A percentile compares a stretch with the other conserved stretches of the same genome.
Conservation (phyloP, 2,888 invertebrate genomes). For the Cataglyphis livida region DNA sequence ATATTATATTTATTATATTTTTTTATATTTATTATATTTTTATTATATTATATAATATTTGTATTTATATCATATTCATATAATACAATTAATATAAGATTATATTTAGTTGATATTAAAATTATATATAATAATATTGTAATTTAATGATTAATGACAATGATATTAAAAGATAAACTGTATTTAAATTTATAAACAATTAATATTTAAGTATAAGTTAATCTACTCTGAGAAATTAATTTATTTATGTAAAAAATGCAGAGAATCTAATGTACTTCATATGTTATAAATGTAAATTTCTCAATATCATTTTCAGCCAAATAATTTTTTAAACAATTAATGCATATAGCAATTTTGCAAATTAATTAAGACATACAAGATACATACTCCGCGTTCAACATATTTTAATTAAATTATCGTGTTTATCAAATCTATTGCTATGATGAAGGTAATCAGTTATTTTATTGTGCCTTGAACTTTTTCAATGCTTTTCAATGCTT, state of each 20-base stretch:
- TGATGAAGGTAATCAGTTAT: slow-evolving; percentile 18
- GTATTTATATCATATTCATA: too few species aligned
- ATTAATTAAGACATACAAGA: slow-evolving; percentile 1
- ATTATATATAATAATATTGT: neutral
- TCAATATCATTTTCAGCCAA: neutral
- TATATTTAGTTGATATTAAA: too few species aligned
- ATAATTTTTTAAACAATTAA: neutral
- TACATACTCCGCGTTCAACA: neutral
- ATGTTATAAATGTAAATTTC: neutral
- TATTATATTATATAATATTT: too few species aligned
- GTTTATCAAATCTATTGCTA: slow-evolving; percentile 21
- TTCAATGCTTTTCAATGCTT: slow-evolving; percentile 48
- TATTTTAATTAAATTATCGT: slow-evolving; percentile 10
- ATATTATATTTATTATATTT: too few species aligned
- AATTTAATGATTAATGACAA: neutral
- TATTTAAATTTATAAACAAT: neutral
- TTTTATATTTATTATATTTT: too few species aligned
- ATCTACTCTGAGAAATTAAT: neutral
- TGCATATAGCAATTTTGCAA: neutral
- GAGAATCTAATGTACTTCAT: neutral
- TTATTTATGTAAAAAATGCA: neutral
- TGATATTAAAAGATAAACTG: neutral
- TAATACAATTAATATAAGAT: too few species aligned
- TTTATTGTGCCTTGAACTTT: slow-evolving; percentile 57
- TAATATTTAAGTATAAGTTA: neutral